Conservation (phyloP, 1,140 invertebrate species). For the Solenopsis invicta region DNA sequence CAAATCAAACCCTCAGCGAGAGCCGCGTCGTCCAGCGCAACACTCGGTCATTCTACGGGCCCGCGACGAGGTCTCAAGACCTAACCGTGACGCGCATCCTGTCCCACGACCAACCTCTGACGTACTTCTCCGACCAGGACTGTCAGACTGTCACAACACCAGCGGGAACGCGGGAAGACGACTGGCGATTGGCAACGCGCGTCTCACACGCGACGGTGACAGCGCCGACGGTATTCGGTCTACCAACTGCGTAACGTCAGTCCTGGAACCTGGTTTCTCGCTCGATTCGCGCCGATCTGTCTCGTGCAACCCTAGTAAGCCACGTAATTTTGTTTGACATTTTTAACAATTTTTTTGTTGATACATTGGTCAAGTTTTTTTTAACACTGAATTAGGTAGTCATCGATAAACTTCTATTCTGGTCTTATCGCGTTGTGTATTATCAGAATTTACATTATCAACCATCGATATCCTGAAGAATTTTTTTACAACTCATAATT, state of each 20-base stretch:
- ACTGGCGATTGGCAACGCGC: neutral
- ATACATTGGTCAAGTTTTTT: neutral
- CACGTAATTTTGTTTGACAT: neutral
- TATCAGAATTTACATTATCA: neutral
- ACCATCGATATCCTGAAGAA: neutral
- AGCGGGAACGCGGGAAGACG: neutral
- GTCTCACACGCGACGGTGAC: neutral
- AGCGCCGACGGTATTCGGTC: neutral
- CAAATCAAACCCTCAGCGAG: neutral
- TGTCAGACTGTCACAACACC: constrained; percentile 22
- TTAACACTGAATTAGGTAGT: neutral
- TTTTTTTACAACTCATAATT: too few species aligned
- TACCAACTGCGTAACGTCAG: neutral
- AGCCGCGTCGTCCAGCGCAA: neutral
- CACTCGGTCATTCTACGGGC: constrained; percentile 12
- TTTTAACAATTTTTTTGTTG: neutral
- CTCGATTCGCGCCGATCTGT: neutral
- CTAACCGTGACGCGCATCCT: neutral
- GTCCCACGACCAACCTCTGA: neutral
- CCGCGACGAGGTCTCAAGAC: neutral
- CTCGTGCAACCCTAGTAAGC: neutral
- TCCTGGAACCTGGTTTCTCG: neutral
- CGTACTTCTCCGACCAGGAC: neutral
- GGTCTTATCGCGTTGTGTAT: neutral
- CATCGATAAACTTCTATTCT: neutral